Base-by-base conservation (phyloP, 2,888 invertebrate species). In the Sphaerophoria rueppellii region DNA sequence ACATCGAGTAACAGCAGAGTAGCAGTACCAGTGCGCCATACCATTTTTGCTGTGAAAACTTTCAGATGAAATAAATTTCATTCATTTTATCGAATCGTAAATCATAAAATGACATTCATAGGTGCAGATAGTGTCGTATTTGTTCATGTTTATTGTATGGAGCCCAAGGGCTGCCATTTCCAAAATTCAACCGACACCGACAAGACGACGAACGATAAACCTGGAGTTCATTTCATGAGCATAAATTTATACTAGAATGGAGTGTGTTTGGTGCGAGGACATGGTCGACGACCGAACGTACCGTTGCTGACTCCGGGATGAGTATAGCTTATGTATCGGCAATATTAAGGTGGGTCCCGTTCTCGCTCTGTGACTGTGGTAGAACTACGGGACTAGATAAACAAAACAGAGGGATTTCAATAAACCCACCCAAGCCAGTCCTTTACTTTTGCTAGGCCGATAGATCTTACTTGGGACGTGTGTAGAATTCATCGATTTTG, bases 31-130 rank as follows among this genome's bases (percentile, higher is more conserved):
- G 4, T 0, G 43, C 43, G 9, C 16, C 24, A 54, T 43, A 5
- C 61, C 24, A 24, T 24, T 12, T 43, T 74, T 52, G 24, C 74
- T 75, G 71, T 80, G 83, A 83, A 72, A 85, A 77, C 80, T 85
- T 81, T 85, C 85, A 85, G 81, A 77, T 77, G 81, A 85, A 85
- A 85, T 85, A 85, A 85, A 85, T 85, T 85, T 81, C 85, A 81
- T 85, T 81, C 85, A 81, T 85, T 85, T 85, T 85, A 85, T 85
- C 85, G 85, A 85, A 81, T 85, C 85, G 81, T 85, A 85, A 85
- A 85, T 85, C 85, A 85, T 85, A 85, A 85, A 85, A 85, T 85
- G 85, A 81, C 85, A 85, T 85, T 85, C 85, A 85, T 85, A 81
- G 85, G 85, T 85, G 85, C 76, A 85, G 85, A 85, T 85, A 85